Evolutionary conservation across 1,140 invertebrate genomes (phyloP).

Genomic region (Druon quercuslanigerum): DNA sequence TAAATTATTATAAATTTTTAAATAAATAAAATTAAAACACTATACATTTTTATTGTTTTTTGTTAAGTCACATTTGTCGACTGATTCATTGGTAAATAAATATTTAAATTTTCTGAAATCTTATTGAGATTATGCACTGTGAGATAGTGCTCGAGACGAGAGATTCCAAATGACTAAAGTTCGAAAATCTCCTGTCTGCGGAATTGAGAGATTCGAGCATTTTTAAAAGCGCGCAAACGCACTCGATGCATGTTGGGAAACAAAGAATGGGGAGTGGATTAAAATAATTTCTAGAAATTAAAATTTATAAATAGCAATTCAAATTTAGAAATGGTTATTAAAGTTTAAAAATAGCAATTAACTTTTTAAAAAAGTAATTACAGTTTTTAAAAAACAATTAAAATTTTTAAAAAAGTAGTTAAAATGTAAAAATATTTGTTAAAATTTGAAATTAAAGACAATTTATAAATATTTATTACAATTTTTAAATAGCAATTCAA

Average conservation of each 20-base stretch:
- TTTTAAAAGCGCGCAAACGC: conserved; percentile 19
- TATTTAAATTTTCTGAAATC: neutral
- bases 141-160: neutral
- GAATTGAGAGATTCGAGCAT: conserved; percentile 6
- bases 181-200: neutral
- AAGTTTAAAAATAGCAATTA: too few relatives aligned
- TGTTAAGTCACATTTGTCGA: too few relatives aligned
- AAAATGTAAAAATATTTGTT: too few relatives aligned
- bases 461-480: too few relatives aligned
- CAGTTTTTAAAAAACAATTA: too few relatives aligned
- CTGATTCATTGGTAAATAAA: neutral
- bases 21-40: too few relatives aligned
- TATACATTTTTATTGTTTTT: too few relatives aligned
- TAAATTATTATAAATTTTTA: neutral
- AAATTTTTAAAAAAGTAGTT: too few relatives aligned
- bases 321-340: neutral
- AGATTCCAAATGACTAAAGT: conserved; percentile 17
- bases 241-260: neutral
- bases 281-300: neutral
- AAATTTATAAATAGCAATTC: neutral
- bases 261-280: neutral
- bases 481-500: too few relatives aligned
- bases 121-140: neutral
- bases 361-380: too few relatives aligned
- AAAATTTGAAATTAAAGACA: too few relatives aligned